Percentiles rank a stretch among this genome's conserved stretches.
Conservation (phyloP, 2,113 vertebrate species). For the Cyanoderma ruficeps region DNA sequence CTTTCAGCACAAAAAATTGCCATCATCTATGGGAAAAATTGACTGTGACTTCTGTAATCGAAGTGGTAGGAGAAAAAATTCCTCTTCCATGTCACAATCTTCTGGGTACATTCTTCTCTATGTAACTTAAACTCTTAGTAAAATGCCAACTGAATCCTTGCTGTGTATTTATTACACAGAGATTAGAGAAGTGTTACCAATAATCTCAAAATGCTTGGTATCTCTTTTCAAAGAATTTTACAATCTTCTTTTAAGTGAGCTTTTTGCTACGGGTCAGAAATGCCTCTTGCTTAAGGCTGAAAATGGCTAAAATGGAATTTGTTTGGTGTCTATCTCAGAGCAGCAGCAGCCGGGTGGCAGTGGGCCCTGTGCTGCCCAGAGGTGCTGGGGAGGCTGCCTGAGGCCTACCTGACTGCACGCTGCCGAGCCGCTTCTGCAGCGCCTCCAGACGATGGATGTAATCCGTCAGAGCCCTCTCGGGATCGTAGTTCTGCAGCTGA, state of each 20-base stretch:
- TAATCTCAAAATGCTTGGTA: not conserved
- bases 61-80: not conserved
- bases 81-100: not conserved
- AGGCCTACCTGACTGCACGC: constrained; percentile 85
- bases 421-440: constrained; percentile 90
- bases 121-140: not conserved
- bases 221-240: not conserved
- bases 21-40: not conserved
- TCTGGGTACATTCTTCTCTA: not conserved
- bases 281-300: not conserved
- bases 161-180: not conserved
- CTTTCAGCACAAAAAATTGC: not conserved
- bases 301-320: not conserved
- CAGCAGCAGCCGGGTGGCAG: not conserved
- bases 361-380: not conserved
- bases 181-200: not conserved
- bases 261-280: not conserved
- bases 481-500: constrained; percentile 95
- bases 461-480: constrained; percentile 92
- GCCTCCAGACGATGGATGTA: constrained; percentile 94
- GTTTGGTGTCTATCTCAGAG: rapidly evolving
- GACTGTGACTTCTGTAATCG: not conserved
- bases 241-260: not conserved
- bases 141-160: not conserved
- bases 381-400: rapidly evolving